phyloP scores from a whole-genome alignment of 2,888 invertebrate species.

The Zygogramma bicolorata region DNA sequence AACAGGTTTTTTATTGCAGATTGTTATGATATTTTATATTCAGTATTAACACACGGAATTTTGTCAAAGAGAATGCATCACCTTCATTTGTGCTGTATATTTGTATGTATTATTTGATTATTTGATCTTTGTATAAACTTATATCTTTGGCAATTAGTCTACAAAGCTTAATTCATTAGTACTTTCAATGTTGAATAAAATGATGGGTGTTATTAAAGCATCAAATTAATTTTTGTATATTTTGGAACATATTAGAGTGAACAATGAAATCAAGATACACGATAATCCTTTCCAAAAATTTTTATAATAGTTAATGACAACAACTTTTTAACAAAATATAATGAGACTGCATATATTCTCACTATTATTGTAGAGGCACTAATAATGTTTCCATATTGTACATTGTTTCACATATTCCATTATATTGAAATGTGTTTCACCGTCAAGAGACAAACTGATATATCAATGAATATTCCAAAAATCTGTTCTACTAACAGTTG shows the following conservation, averaged over 20 bases:
- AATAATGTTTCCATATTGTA: too few species aligned
- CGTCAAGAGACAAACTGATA: background rate
- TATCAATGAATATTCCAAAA: background rate
- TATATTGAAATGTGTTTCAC: background rate
- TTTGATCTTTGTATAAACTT: too few species aligned
- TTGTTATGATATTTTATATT: background rate
- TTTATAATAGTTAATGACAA: too few species aligned
- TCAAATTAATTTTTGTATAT: too few species aligned
- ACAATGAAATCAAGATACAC: too few species aligned
- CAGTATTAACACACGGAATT: background rate
- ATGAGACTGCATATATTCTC: too few species aligned
- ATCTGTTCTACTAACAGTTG: too few species aligned
- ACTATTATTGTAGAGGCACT: too few species aligned
- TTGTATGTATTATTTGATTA: too few species aligned
- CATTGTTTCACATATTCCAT: background rate
- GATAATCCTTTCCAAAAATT: background rate
- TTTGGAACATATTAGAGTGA: too few species aligned
- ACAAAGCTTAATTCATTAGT: constrained; percentile 5
- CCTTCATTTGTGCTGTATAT: too few species aligned
- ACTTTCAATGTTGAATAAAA: background rate
- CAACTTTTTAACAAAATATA: too few species aligned
- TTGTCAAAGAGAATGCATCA: constrained; percentile 1
- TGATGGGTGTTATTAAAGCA: background rate
- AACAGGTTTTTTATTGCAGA: background rate
- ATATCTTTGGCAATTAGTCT: constrained; percentile 26